Conservation (phyloP, 2,888 invertebrate genomes). For the Branchellion lobata region DNA sequence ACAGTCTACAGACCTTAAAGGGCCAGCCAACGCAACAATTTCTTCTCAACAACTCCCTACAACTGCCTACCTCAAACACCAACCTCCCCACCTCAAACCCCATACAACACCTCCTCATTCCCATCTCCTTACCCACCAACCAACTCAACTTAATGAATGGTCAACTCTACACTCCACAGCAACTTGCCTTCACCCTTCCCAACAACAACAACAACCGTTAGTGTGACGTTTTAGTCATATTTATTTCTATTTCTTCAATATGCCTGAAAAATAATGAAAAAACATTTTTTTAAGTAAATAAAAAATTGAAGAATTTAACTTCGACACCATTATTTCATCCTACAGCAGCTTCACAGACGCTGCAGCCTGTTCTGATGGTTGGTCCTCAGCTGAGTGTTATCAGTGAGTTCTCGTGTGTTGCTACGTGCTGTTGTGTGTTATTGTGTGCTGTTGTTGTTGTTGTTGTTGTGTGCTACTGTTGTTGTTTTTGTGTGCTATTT, state of each 20-base stretch:
- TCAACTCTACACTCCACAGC: slow-evolving; percentile 65
- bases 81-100: slow-evolving; percentile 51
- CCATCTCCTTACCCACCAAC: slow-evolving; percentile 68
- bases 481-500: too few relatives aligned
- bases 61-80: slow-evolving; percentile 1
- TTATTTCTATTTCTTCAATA: background rate
- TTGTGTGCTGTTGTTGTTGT: too few relatives aligned
- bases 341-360: background rate
- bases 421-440: too few relatives aligned
- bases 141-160: slow-evolving; percentile 60
- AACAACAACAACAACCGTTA: background rate
- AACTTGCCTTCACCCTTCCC: slow-evolving; percentile 25
- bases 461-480: too few relatives aligned
- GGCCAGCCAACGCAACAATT: slow-evolving; percentile 27
- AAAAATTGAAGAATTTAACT: too few relatives aligned
- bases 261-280: too few relatives aligned
- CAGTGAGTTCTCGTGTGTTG: background rate
- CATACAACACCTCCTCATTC: slow-evolving; percentile 80
- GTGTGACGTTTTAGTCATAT: background rate
- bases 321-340: too few relatives aligned
- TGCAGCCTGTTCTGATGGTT: background rate
- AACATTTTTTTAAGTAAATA: too few relatives aligned
- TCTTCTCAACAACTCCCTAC: slow-evolving; percentile 18
- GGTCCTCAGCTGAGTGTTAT: background rate
- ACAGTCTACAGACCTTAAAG: background rate